phyloP scores from a whole-genome alignment of 2,888 invertebrate genomes.

The Mylabris sibirica region DNA sequence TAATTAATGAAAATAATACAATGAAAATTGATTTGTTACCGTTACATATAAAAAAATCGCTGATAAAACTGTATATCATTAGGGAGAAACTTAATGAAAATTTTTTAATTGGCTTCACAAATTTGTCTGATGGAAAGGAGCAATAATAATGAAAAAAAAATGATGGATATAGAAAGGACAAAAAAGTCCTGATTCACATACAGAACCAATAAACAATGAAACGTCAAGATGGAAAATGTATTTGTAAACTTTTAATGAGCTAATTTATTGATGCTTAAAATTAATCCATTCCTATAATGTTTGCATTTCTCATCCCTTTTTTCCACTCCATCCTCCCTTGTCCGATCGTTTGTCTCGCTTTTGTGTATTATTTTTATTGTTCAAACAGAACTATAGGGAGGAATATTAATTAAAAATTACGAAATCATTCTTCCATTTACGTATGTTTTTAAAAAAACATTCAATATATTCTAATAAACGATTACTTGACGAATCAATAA shows the following conservation, averaged over 20 bases:
- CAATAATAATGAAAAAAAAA: slow-evolving; percentile 19
- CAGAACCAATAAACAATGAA: slow-evolving; percentile 36
- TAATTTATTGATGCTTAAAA: slow-evolving; percentile 45
- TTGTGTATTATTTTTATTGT: slow-evolving; percentile 23
- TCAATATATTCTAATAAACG: neutral
- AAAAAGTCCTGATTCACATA: slow-evolving; percentile 8
- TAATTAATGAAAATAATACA: slow-evolving; percentile 21
- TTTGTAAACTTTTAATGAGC: slow-evolving; percentile 50
- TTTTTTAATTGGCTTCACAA: slow-evolving; percentile 35
- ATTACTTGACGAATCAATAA: neutral
- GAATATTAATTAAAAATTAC: slow-evolving; percentile 36
- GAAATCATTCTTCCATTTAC: neutral
- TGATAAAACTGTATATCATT: slow-evolving; percentile 25
- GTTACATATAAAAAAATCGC: slow-evolving; percentile 23
- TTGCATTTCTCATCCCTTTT: slow-evolving; percentile 20
- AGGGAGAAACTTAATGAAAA: slow-evolving; percentile 28
- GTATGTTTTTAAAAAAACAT: neutral
- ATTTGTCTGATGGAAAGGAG: slow-evolving; percentile 12
- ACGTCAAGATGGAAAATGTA: slow-evolving; percentile 39
- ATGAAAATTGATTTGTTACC: slow-evolving; percentile 19
- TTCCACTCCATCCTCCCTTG: neutral
- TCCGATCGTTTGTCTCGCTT: neutral
- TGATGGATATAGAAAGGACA: neutral
- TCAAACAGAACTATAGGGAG: slow-evolving; percentile 19
- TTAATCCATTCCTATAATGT: slow-evolving; percentile 34